phyloP scores from a whole-genome alignment of 2,113 vertebrate species.

The Connochaetes taurinus region DNA sequence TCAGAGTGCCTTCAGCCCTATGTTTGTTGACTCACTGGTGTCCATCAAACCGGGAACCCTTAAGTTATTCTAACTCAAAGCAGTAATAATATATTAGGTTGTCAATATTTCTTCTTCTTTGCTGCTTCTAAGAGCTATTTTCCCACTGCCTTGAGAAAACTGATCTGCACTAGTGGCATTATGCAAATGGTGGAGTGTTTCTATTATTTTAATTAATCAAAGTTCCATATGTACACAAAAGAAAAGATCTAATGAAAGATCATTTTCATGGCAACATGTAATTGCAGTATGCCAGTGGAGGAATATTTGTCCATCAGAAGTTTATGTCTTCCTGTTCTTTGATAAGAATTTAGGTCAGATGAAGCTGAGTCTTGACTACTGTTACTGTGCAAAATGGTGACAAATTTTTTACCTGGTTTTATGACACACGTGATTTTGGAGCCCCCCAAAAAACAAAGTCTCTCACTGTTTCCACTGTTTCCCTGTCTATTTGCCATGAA shows the following conservation, averaged over 20 bases:
- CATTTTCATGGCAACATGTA: neutral
- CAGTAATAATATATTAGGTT: neutral
- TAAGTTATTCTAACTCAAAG: neutral
- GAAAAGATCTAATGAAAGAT: neutral
- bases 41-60: neutral
- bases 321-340: neutral
- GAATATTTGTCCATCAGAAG: neutral
- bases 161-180: neutral
- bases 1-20: neutral
- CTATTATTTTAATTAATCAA: conserved; percentile 12
- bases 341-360: neutral
- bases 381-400: neutral
- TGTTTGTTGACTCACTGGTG: neutral
- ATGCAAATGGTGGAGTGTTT: neutral
- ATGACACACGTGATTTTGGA: neutral
- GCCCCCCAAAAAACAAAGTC: neutral
- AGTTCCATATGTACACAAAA: neutral
- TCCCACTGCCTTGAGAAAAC: neutral
- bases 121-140: neutral
- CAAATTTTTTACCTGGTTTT: neutral
- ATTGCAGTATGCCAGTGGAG: neutral
- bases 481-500: neutral
- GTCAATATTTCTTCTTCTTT: neutral
- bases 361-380: neutral
- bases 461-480: neutral